phyloP scores from a whole-genome alignment of 1,140 invertebrate genomes.

The Akabosia matsudoensis region DNA sequence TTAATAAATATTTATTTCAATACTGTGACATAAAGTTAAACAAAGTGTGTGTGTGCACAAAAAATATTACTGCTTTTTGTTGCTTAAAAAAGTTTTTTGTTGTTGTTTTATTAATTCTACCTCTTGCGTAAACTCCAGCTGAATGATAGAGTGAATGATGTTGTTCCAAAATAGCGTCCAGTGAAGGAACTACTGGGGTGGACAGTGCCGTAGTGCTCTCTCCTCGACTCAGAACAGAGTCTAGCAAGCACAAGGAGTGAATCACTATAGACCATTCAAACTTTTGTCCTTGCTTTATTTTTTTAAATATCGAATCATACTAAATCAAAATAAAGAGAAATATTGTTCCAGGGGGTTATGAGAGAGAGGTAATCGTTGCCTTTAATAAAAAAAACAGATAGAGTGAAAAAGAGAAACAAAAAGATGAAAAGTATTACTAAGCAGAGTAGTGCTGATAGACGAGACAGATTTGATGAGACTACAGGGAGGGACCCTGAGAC shows the following conservation, averaged over 20 bases:
- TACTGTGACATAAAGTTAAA: too few species aligned
- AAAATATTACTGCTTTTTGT: too few species aligned
- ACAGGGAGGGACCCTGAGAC: too few species aligned
- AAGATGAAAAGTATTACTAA: too few species aligned
- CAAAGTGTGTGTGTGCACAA: neutral
- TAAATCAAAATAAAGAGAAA: neutral
- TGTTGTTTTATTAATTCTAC: constrained; percentile 28
- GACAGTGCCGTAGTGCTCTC: constrained; percentile 46
- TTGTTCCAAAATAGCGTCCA: constrained; percentile 45
- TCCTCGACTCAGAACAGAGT: constrained; percentile 46
- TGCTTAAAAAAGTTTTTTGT: constrained; percentile 2
- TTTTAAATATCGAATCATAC: neutral
- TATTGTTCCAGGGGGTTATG: neutral
- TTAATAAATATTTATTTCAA: too few species aligned
- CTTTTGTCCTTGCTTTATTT: constrained; percentile 23
- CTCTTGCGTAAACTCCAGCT: constrained; percentile 43
- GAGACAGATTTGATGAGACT: too few species aligned
- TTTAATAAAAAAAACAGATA: too few species aligned
- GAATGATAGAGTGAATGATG: constrained; percentile 40
- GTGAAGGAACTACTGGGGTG: constrained; percentile 41
- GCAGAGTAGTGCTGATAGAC: too few species aligned
- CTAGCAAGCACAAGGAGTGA: constrained; percentile 29
- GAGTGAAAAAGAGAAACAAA: too few species aligned
- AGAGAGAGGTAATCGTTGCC: too few species aligned
- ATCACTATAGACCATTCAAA: constrained; percentile 50